These are phyloP conservation scores for Ectropis grisescens DNA, from an alignment of 1,140 invertebrate species.

Conservation along the genomic window DNA sequence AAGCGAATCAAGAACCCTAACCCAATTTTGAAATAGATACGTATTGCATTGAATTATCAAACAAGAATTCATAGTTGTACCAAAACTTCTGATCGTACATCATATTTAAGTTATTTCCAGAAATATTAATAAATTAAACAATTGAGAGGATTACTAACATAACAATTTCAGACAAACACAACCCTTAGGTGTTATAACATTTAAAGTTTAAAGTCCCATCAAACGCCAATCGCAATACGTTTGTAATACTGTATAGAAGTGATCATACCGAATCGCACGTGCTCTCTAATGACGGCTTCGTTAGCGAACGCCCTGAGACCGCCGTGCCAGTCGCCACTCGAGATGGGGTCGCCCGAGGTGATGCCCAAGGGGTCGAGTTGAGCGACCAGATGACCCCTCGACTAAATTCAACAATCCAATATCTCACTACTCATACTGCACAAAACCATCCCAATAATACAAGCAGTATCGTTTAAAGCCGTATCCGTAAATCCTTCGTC, in stretches of 20 bases:
- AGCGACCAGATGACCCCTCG: slow-evolving; percentile 95
- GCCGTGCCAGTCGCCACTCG: slow-evolving; percentile 56
- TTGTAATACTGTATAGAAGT: slow-evolving; percentile 16
- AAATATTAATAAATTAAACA: too few species aligned
- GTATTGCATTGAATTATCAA: slow-evolving; percentile 26
- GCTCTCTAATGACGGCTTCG: slow-evolving; percentile 65
- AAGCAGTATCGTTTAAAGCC: too few species aligned
- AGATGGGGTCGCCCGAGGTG: slow-evolving; percentile 58
- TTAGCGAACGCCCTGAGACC: slow-evolving; percentile 57
- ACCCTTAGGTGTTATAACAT: too few species aligned
- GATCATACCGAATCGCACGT: slow-evolving; percentile 67
- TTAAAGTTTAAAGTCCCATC: slow-evolving; percentile 19
- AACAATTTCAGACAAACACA: too few species aligned
- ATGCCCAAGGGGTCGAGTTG: slow-evolving; percentile 94
- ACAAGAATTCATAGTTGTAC: too few species aligned
- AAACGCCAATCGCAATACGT: slow-evolving; percentile 11
- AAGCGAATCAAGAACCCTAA: slow-evolving; percentile 20
- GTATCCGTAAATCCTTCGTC: too few species aligned
- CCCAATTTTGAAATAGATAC: slow-evolving; percentile 15
- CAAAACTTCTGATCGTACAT: too few species aligned
- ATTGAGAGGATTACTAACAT: too few species aligned
- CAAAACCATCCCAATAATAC: background rate
- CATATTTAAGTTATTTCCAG: too few species aligned
- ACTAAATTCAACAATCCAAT: slow-evolving; percentile 71
- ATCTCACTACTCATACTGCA: background rate